Conservation (phyloP, 2,888 invertebrate genomes). For the Melanotus villosus region DNA sequence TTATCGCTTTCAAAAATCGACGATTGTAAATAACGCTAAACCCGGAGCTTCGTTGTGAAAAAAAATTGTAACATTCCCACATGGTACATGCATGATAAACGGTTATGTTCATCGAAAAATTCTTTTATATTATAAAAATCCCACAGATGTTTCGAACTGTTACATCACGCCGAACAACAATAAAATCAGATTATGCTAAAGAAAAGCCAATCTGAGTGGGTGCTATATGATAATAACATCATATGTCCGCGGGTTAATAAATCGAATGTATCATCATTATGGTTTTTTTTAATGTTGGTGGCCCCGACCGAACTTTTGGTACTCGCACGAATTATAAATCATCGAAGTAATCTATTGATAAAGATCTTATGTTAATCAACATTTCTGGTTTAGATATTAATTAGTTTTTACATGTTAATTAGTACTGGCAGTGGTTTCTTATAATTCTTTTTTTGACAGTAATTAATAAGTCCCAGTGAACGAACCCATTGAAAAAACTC, state of each 20-base stretch:
- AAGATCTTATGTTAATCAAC: constrained; percentile 51
- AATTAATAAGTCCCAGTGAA: constrained; percentile 28
- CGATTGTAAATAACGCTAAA: too few relatives aligned
- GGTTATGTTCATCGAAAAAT: too few relatives aligned
- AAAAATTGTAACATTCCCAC: too few relatives aligned
- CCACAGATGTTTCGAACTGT: too few relatives aligned
- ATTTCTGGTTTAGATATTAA: constrained; percentile 51
- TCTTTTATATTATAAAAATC: too few relatives aligned
- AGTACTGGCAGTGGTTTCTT: constrained; percentile 29
- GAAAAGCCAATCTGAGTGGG: neutral
- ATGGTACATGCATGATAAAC: too few relatives aligned
- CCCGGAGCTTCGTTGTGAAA: too few relatives aligned
- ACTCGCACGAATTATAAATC: constrained; percentile 49
- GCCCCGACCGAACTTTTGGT: constrained; percentile 22
- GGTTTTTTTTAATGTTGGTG: constrained; percentile 41
- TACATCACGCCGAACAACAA: too few relatives aligned
- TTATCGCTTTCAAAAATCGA: too few relatives aligned
- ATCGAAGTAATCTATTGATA: constrained; percentile 51
- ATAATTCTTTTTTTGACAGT: constrained; percentile 35
- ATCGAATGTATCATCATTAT: constrained; percentile 33
- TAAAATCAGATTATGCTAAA: too few relatives aligned
- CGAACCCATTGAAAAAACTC: constrained; percentile 2
- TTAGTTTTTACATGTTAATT: constrained; percentile 48
- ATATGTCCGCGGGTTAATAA: constrained; percentile 37
- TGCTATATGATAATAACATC: constrained; percentile 27